Evolutionary conservation across 2,888 invertebrate genomes (phyloP), one percentile per base, ranked within the genome.

Genomic region (Anticlea derivata): DNA sequence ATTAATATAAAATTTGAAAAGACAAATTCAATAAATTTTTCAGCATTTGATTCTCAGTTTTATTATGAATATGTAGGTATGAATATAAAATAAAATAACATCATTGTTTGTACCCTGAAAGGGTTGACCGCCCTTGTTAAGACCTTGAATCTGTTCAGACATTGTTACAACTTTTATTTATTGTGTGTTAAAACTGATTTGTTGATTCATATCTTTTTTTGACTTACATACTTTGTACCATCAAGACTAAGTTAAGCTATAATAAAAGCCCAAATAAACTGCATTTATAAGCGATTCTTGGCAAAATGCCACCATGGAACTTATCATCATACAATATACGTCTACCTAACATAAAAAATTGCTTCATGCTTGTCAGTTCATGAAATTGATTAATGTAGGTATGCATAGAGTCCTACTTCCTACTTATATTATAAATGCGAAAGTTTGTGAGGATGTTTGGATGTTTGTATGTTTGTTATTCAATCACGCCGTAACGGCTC

Each of bases 101-200:
- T 52, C 7, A 8, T 33, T 22, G 10, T 20, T 44, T 30, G 8
- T 17, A 43, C 20, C 11, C 33, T 43, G 10, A 8, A 46, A 26
- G 26, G 39, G 45, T 56, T 58, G 59, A 61, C 51, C 60, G 64
- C 50, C 69, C 61, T 66, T 63, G 57, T 26, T 0, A 17, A 59
- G 60, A 41, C 73, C 68, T 73, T 71, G 72, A 65, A 55, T 68
- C 31, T 35, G 37, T 48, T 52, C 8, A 38, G n/a, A 12, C 40
- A 53, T 40, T 47, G 43, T 50, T 46, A 27, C 38, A 43, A 41
- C 33, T 17, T 7, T 12, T 38, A 49, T 39, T 41, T 43, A 12
- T 13, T 39, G 26, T 35, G 29, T 22, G 20, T 20, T 37, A 33
- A 46, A 35, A 45, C 33, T n/a, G 26, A 44, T 20, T 48, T 29